phyloP scores from a whole-genome alignment of 2,797 vertebrate species.

The Muscicapa striata region DNA sequence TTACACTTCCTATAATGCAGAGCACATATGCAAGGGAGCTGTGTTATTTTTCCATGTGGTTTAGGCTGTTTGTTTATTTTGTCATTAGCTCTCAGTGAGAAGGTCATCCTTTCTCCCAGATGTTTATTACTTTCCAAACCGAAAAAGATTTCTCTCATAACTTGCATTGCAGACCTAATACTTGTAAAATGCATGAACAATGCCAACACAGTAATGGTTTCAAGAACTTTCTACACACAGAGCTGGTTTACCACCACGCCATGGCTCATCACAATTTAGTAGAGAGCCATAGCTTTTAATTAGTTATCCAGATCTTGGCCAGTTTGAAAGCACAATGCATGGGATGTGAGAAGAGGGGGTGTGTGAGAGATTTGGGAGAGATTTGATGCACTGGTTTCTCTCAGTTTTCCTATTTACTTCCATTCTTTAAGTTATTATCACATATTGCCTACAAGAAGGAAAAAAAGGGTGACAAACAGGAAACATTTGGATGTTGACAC shows the following conservation, averaged over 20 bases:
- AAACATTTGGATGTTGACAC: neutral
- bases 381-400: neutral
- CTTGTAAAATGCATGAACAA: conserved; percentile 6
- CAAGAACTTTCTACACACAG: conserved; percentile 23
- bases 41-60: conserved; percentile 32
- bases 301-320: neutral
- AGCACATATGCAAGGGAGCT: conserved; percentile 9
- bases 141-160: conserved; percentile 39
- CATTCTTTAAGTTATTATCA: neutral
- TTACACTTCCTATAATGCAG: neutral
- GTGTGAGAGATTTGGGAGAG: neutral
- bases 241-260: neutral
- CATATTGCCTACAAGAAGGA: neutral
- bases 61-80: conserved; percentile 59
- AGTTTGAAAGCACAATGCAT: neutral
- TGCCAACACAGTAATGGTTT: conserved; percentile 50
- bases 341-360: neutral
- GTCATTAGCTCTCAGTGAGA: conserved; percentile 42
- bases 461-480: neutral
- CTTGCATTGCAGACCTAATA: conserved; percentile 34
- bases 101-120: conserved; percentile 38
- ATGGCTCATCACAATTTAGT: neutral
- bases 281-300: neutral
- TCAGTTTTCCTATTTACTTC: neutral
- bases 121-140: conserved; percentile 55